Conservation (phyloP, 2,888 invertebrate genomes). For the Agrochola lota region DNA sequence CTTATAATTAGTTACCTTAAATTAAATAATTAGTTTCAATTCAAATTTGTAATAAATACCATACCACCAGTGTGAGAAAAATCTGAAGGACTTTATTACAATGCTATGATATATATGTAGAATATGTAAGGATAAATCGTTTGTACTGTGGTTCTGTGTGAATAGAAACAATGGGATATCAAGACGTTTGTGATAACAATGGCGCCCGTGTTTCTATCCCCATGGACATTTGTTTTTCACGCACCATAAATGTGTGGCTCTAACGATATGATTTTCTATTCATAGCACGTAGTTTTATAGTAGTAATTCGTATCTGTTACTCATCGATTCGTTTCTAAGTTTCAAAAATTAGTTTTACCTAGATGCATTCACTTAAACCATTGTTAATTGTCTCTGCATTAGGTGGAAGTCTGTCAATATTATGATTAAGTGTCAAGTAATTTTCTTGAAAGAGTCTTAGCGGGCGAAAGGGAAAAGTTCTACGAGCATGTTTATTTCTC, state of each 20-base stretch:
- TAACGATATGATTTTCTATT: slow-evolving; percentile 22
- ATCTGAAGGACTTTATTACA: slow-evolving; percentile 50
- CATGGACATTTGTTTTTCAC: slow-evolving; percentile 14
- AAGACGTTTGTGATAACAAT: slow-evolving; percentile 60
- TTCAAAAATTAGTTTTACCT: background rate
- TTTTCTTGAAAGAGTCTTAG: background rate
- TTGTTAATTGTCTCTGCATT: background rate
- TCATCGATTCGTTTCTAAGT: background rate
- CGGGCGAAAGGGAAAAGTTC: background rate
- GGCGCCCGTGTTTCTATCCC: slow-evolving; percentile 44
- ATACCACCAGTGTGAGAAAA: slow-evolving; percentile 47
- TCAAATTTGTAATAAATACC: slow-evolving; percentile 47
- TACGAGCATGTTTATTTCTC: background rate
- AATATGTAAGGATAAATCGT: slow-evolving; percentile 51
- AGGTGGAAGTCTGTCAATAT: background rate
- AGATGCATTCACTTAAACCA: background rate
- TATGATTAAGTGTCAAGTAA: background rate
- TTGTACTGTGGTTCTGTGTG: slow-evolving; percentile 41
- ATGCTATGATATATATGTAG: slow-evolving; percentile 40
- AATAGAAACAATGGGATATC: slow-evolving; percentile 63
- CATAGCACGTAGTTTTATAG: background rate
- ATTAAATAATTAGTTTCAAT: slow-evolving; percentile 22
- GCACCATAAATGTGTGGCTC: slow-evolving; percentile 14
- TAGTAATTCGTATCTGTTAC: background rate
- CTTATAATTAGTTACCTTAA: slow-evolving; percentile 27